Percentiles rank a stretch among this genome's conserved stretches.
These are phyloP conservation scores for Phacellophora camtschatica DNA, from an alignment of 30 jellyfish, hydroid and myxozoan species.

Conservation along the genomic window DNA sequence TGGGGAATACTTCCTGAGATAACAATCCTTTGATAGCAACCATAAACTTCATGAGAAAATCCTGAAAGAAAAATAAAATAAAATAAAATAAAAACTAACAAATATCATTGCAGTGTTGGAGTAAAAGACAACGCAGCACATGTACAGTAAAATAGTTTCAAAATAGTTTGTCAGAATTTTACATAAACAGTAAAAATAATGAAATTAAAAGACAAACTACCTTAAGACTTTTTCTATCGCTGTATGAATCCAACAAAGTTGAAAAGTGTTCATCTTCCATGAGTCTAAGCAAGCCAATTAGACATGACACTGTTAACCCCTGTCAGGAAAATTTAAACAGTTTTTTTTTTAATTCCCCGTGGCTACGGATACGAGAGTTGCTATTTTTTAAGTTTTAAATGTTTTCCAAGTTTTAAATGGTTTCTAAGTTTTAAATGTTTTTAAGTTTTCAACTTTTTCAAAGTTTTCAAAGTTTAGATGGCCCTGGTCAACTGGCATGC, in stretches of 20 bases:
- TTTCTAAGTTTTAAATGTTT: neutral
- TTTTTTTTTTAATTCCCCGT: too few relatives aligned
- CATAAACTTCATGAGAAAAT: constrained; percentile 75
- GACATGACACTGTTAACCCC: constrained; percentile 85
- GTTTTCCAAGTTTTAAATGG: too few relatives aligned
- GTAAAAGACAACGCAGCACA: too few relatives aligned
- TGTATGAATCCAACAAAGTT: constrained; percentile 43
- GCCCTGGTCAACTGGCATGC: too few relatives aligned
- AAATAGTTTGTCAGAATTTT: too few relatives aligned
- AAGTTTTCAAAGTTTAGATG: neutral
- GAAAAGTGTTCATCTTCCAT: constrained; percentile 79
- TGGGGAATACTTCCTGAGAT: constrained; percentile 83
- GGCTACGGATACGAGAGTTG: too few relatives aligned
- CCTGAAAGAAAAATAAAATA: constrained; percentile 36
- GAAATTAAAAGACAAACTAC: neutral
- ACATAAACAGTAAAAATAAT: too few relatives aligned
- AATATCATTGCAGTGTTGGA: too few relatives aligned
- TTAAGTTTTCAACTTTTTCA: neutral
- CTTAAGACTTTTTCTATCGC: constrained; percentile 71
- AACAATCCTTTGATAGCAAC: constrained; percentile 88
- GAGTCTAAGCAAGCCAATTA: constrained; percentile 77
- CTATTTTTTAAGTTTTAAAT: too few relatives aligned
- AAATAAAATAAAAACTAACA: too few relatives aligned
- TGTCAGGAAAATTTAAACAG: too few relatives aligned
- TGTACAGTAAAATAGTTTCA: too few relatives aligned